Conservation (phyloP, 2,888 invertebrate genomes). For the Aspidiotus rigidus region DNA sequence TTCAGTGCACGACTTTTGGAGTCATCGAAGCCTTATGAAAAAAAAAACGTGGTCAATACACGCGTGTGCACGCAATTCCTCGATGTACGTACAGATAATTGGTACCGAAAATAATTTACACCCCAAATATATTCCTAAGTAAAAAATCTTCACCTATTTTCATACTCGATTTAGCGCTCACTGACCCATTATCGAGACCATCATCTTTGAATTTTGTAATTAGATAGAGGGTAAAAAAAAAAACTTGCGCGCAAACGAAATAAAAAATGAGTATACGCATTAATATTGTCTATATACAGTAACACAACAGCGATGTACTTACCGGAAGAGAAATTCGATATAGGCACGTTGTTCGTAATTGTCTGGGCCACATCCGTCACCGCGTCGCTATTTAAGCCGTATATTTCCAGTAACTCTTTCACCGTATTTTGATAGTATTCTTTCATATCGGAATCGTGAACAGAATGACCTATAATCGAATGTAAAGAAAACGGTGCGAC, state of each 20-base stretch:
- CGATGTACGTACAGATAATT: no score
- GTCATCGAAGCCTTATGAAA: no score
- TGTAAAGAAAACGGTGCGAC: conserved; percentile 8
- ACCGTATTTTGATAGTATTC: conserved; percentile 72
- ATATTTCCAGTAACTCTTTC: conserved; percentile 66
- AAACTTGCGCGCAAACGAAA: background rate
- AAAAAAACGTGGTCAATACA: no score
- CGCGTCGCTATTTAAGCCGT: conserved; percentile 54
- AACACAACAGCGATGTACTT: conserved; percentile 41
- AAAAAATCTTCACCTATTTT: no score
- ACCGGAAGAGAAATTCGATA: conserved; percentile 61
- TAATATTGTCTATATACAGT: background rate
- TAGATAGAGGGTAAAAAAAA: background rate
- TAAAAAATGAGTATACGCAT: background rate
- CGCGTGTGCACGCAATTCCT: no score
- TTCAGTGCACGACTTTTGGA: no score
- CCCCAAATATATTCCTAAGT: no score
- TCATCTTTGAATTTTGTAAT: background rate
- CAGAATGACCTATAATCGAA: conserved; percentile 28
- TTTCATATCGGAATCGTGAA: conserved; percentile 54
- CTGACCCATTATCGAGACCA: conserved; percentile 12
- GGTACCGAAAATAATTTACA: no score
- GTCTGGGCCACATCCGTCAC: conserved; percentile 56
- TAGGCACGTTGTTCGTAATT: conserved; percentile 58
- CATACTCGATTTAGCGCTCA: conserved; percentile 15